phyloP scores from a whole-genome alignment of 30 jellyfish, hydroid and myxozoan species.

The Sanderia malayensis region DNA sequence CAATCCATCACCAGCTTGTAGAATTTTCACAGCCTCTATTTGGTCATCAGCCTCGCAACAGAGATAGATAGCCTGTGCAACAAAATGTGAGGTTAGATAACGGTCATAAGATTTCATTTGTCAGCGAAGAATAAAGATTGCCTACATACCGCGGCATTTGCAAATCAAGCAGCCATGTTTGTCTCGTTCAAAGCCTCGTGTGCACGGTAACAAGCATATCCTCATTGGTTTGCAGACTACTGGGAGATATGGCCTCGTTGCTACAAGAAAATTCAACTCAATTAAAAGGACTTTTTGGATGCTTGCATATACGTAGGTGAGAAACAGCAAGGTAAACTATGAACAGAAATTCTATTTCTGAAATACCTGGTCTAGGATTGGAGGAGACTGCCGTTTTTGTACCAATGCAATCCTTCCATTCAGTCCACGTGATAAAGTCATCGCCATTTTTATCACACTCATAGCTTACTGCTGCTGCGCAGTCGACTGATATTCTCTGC shows the following conservation, averaged over 20 bases:
- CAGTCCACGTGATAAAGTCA: constrained; percentile 56
- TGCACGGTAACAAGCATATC: constrained; percentile 73
- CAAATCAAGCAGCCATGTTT: constrained; percentile 76
- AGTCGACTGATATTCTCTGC: constrained; percentile 20
- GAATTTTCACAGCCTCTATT: neutral
- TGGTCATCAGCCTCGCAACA: neutral
- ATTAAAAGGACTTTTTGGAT: neutral
- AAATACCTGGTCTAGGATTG: too few species aligned
- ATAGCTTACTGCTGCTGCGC: constrained; percentile 14
- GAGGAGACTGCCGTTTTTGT: constrained; percentile 6
- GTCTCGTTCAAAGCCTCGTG: constrained; percentile 82
- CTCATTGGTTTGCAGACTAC: constrained; percentile 84
- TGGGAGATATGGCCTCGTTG: constrained; percentile 1
- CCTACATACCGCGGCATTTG: constrained; percentile 80
- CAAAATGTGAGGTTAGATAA: neutral
- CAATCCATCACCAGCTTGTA: too few species aligned
- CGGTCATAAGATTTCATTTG: neutral
- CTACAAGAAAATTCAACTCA: neutral
- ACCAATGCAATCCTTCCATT: constrained; percentile 72
- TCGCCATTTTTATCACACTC: constrained; percentile 58
- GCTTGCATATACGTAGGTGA: too few species aligned
- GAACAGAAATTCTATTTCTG: too few species aligned
- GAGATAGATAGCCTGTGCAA: neutral
- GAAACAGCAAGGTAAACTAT: too few species aligned
- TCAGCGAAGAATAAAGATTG: neutral